phyloP scores from a whole-genome alignment of 2,797 vertebrate genomes.

The Lithobates sylvaticus region DNA sequence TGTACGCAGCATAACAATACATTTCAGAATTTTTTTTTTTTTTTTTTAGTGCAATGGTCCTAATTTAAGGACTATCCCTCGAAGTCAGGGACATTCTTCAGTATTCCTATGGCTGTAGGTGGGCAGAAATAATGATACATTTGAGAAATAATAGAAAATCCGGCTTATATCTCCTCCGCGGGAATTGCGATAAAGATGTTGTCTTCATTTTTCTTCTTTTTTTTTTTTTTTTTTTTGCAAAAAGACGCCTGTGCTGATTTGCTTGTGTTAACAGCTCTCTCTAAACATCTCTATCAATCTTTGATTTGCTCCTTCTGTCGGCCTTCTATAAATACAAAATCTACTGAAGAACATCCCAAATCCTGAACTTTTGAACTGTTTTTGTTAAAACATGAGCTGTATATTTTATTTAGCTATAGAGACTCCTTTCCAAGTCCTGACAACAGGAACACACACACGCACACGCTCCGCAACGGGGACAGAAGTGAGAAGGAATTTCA shows the following conservation, averaged over 20 bases:
- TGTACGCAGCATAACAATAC: too few species aligned
- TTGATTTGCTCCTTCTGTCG: constrained; percentile 8
- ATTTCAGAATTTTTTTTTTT: too few species aligned
- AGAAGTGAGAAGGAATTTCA: neutral
- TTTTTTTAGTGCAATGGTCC: too few species aligned
- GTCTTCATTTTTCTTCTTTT: too few species aligned
- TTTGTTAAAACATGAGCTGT: constrained; percentile 29
- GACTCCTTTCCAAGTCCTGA: constrained; percentile 34
- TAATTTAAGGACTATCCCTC: too few species aligned
- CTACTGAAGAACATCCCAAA: constrained; percentile 38
- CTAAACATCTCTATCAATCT: constrained; percentile 26
- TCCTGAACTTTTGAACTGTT: constrained; percentile 51
- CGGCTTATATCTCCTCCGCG: too few species aligned
- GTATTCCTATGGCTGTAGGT: too few species aligned
- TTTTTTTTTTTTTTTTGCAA: neutral
- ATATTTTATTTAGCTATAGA: constrained; percentile 50
- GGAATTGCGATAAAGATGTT: too few species aligned
- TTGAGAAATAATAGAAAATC: too few species aligned
- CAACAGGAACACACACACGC: constrained; percentile 49
- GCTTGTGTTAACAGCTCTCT: constrained; percentile 12
- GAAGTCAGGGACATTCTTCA: too few species aligned
- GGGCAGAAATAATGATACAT: too few species aligned
- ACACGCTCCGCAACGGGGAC: neutral
- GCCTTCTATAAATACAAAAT: constrained; percentile 24
- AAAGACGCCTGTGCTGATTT: neutral